Base-by-base conservation (phyloP, 2,113 vertebrate species). In the Lanius ludovicianus region DNA sequence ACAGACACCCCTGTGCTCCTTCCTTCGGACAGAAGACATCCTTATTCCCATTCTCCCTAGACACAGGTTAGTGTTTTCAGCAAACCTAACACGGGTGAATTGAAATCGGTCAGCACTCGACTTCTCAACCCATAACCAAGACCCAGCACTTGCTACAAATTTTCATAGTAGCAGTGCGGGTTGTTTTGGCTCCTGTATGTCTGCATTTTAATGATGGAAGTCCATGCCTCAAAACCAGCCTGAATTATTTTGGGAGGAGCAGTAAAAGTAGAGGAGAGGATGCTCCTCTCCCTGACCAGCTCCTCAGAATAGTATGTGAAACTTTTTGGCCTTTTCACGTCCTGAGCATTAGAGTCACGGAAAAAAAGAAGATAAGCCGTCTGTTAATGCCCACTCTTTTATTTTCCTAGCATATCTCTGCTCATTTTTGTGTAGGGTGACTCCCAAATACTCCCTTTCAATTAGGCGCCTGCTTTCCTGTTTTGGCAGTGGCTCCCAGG, bases 381-480 rank as follows among this genome's bases (percentile, higher is more conserved):
- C 75, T 1, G 60, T 87, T 94, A 77, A 83, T 96, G 91, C 87
- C 94, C 91, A 71, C 64, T 35, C 64, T 95, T 94, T 96, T 95
- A 96, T 96, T 96, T 96, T 97, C 90, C 78, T 96, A 95, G 84
- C 96, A 53, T 97, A 96, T 98, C 96, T 95, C 95, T 92, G 49
- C 92, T 87, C 75, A 87, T 95, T 97, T 97, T 91, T 95, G 94
- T 95, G 75, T 47, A 56, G 73, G 68, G 93, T 94, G 77, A 94
- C 94, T 97, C 94, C 96, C 96, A 95, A 96, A 97, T 95, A 94
- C 95, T 97, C 95, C 94, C 90, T 96, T 70, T 71, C 88, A 67
- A 71, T 90, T 73, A 96, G 97, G 97, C 97, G 97, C 96, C 96
- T 30, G 88, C 96, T 96, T 98, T 98, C 98, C 98, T 97, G 97